Percentiles rank a stretch among this genome's conserved stretches.
Conservation (phyloP, 1,140 invertebrate genomes). For the Saccostrea cuccullata region DNA sequence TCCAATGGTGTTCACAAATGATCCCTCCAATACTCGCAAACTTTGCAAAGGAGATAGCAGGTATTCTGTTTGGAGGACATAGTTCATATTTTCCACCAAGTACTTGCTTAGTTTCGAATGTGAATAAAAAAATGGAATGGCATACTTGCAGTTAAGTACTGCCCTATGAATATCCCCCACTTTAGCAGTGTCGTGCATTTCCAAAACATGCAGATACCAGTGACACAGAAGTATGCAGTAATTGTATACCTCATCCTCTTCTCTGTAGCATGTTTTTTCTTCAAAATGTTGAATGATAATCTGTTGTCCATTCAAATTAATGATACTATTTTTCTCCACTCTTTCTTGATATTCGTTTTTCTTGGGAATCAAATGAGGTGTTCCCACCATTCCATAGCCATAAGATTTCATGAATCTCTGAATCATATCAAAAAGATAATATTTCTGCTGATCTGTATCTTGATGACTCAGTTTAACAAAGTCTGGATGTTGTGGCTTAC, state of each 20-base stretch:
- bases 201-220: conserved; percentile 11
- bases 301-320: not conserved
- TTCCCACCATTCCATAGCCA: not conserved
- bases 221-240: conserved; percentile 18
- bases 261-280: not conserved
- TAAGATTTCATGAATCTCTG: not conserved
- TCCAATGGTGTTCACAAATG: not conserved
- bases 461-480: not conserved
- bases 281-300: not conserved
- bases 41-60: conserved; percentile 12
- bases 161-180: conserved; percentile 30
- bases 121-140: not conserved
- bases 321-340: not conserved
- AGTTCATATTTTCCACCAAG: conserved; percentile 28
- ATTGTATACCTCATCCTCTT: not conserved
- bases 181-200: conserved; percentile 39
- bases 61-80: conserved; percentile 25
- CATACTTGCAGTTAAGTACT: conserved; percentile 8
- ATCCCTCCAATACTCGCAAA: conserved; percentile 1
- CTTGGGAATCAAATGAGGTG: not conserved
- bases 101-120: not conserved
- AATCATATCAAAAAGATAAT: not conserved
- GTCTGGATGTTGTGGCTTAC: conserved; percentile 15
- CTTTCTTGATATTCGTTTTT: not conserved
- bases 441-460: not conserved